A percentile compares a stretch with the other conserved stretches of the same genome.
Evolutionary conservation across 2,113 vertebrate species (phyloP).

Genomic region (Corvus moneduloides): DNA sequence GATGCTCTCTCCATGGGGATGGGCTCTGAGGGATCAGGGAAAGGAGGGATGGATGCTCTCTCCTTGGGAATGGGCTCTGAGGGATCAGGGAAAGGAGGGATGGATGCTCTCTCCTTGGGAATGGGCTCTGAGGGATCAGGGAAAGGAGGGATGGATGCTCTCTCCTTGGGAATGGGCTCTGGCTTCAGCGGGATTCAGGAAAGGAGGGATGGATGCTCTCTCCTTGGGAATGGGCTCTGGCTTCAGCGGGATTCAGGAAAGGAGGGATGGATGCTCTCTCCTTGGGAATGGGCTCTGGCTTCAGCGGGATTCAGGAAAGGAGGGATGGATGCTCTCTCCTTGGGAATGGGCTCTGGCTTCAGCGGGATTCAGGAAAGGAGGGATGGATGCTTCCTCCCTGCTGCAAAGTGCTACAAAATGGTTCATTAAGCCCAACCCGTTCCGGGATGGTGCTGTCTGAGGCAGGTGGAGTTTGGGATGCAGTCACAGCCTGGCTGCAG

Average conservation of each 20-base stretch:
- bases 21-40: too few species aligned
- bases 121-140: too few species aligned
- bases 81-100: too few species aligned
- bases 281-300: too few species aligned
- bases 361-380: too few species aligned
- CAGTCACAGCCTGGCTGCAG: not conserved
- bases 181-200: not conserved
- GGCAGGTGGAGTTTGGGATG: not conserved
- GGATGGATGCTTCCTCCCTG: not conserved
- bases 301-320: too few species aligned
- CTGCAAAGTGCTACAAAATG: not conserved
- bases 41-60: too few species aligned
- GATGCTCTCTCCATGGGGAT: not conserved
- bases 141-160: not conserved
- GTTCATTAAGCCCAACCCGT: rapidly evolving
- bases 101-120: too few species aligned
- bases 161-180: not conserved
- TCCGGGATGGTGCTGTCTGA: rapidly evolving
- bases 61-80: not conserved
- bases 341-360: not conserved
- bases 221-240: not conserved
- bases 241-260: too few species aligned
- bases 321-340: not conserved
- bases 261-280: not conserved
- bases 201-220: not conserved